Percentiles rank a stretch among this genome's conserved stretches.
These are phyloP conservation scores for Petrocephalus zakoni DNA, from an alignment of 2,113 vertebrate species.

Conservation along the genomic window DNA sequence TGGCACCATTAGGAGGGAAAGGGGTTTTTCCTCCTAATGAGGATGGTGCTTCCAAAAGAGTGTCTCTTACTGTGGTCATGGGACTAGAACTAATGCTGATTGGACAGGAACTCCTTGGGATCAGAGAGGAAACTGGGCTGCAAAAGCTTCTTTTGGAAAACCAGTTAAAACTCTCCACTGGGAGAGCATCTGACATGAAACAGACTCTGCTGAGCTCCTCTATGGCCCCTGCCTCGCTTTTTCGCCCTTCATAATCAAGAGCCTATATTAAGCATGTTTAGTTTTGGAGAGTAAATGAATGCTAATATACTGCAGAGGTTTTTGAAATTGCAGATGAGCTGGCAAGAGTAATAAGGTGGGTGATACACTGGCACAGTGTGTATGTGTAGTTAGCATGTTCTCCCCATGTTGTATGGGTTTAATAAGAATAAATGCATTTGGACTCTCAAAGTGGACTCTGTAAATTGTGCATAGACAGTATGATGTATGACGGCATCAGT, in stretches of 20 bases:
- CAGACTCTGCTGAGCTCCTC: neutral
- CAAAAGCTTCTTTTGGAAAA: slow-evolving; percentile 5
- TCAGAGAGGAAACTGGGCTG: slow-evolving; percentile 1
- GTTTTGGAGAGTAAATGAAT: neutral
- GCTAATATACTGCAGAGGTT: neutral
- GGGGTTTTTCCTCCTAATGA: neutral
- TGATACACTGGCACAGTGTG: neutral
- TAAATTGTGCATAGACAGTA: neutral
- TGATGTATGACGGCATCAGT: neutral
- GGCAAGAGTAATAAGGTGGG: neutral
- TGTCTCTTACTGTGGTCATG: slow-evolving; percentile 13
- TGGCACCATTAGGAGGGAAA: slow-evolving; percentile 3
- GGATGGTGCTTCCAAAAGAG: slow-evolving; percentile 17
- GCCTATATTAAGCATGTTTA: neutral
- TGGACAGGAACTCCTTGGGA: slow-evolving; percentile 1
- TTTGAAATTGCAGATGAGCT: slow-evolving; percentile 2
- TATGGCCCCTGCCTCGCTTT: neutral
- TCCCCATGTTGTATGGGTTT: neutral
- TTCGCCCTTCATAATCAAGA: neutral
- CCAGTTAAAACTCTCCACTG: slow-evolving; percentile 12
- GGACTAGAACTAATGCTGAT: slow-evolving; percentile 15
- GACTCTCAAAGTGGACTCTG: neutral
- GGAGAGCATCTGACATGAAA: neutral
- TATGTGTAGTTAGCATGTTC: neutral
- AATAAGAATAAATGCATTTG: neutral